Base-by-base conservation (phyloP, 2,797 vertebrate genomes). In the Danio aesculapii region DNA sequence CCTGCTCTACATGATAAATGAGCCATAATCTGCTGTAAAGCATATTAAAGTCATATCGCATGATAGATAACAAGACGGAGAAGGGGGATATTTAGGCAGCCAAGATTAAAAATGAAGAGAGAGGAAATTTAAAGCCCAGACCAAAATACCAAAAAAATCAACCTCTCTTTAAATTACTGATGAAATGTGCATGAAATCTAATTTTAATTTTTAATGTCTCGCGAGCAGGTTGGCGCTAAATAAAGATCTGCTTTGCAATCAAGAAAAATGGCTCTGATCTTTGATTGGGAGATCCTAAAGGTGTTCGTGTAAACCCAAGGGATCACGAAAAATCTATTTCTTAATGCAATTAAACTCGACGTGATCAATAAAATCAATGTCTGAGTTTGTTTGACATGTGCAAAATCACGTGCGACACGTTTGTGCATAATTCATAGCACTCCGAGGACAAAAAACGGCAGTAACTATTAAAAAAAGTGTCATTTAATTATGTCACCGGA, bases 41-140 rank as follows among this genome's bases (percentile, higher is more conserved):
- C 89, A 89, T 93, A 94, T 93, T 93, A 92, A 91, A 93, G 90
- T 89, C 90, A 88, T 83, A 90, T 88, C n/a, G 21, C 43, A 85
- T 91, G 91, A 94, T 91, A 81, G 89, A 94, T 92, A 87, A 85
- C 73, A 82, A 82, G 81, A 16, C 39, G 19, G 77, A 77, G 87
- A 85, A 44, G 81, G 84, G 79, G 87, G 73, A 68, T 81, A 77
- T 79, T 77, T 67, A 53, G 73, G 83, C 81, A 83, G 75, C 75
- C 9, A 21, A 66, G 82, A 91, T 93, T 87, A 93, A 93, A 92
- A 92, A 92, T 94, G 91, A 88, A 92, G 91, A 84, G 84, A 85
- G 86, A 92, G 92, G 90, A 94, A 93, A 94, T 94, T 92, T 92
- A 93, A 90, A 79, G 77, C 84, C 19, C 44, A 84, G 90, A 88